Base-by-base conservation (phyloP, 2,888 invertebrate species). In the Drosophila helvetica region DNA sequence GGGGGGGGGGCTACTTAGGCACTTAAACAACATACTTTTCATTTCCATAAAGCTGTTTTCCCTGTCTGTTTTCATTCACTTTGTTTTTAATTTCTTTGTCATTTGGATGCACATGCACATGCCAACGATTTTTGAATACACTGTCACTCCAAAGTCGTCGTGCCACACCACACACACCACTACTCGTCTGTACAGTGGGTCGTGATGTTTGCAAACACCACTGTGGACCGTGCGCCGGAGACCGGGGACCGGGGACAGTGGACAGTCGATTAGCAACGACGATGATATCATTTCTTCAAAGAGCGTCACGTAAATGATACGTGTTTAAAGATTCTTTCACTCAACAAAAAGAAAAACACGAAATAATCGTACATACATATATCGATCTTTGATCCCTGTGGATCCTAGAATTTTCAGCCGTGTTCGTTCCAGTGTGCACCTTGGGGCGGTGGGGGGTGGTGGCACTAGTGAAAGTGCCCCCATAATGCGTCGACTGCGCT, bases 401-500 rank as follows among this genome's bases (percentile, higher is more conserved):
- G 38, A 38, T n/a, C 38, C 4, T 38, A 1, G 38, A 15, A 38
- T 7, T 12, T 33, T 3, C 15, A 38, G 48, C 3, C n/a, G 7
- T 3, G 25, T 19, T 19, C 5, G 25, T 38, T 17, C 78, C 74
- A 77, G 71, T 65, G 65, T 81, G 57, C 63, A 30, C 47, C 46
- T 63, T 58, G 25, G 63, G 60, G 66, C n/a, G n/a, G 22, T 22
- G 22, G 25, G 25, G 7, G 25, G 7, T 7, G 27, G 27, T 51
- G 75, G 74, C 71, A 74, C 83, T 62, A 84, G 80, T 80, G 74
- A 72, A 69, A 69, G 66, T 69, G n/a, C 38, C 15, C 74, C 72
- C 66, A 71, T 38, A 67, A 79, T 78, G 81, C 75, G 73, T 83
- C 78, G 62, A 67, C 72, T 75, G 81, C 75, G 73, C 80, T 80